These are phyloP conservation scores for Anoplolepis gracilipes DNA, from an alignment of 1,140 invertebrate genomes.

Conservation along the genomic window DNA sequence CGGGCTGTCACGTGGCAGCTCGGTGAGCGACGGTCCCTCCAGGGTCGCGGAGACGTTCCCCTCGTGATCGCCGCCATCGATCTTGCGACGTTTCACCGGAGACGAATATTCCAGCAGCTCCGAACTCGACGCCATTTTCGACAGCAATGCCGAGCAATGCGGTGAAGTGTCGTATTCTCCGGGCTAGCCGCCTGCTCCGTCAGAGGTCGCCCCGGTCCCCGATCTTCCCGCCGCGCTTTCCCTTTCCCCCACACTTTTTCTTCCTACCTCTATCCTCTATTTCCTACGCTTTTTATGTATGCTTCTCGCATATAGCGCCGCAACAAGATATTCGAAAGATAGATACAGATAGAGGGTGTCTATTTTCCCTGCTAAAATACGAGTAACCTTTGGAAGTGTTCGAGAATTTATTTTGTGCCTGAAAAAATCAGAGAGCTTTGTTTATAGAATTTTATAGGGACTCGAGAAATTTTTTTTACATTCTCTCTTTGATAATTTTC, in stretches of 20 bases:
- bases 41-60: slow-evolving; percentile 66
- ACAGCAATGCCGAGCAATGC: slow-evolving; percentile 78
- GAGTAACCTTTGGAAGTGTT: no score
- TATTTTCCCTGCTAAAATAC: no score
- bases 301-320: no score
- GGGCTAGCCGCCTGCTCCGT: slow-evolving; percentile 27
- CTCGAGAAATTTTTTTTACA: no score
- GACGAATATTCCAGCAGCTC: slow-evolving; percentile 85
- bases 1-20: slow-evolving; percentile 73
- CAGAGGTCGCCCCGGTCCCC: slow-evolving; percentile 70
- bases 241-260: slow-evolving; percentile 6
- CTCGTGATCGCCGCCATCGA: slow-evolving; percentile 79
- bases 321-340: no score
- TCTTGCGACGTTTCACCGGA: slow-evolving; percentile 84
- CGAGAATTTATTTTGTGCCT: no score
- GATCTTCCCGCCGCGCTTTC: background rate
- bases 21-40: slow-evolving; percentile 78
- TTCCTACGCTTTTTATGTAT: no score
- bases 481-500: no score
- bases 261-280: background rate
- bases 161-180: slow-evolving; percentile 58
- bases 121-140: slow-evolving; percentile 86
- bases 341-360: no score
- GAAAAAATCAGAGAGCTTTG: no score
- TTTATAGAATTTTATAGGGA: no score